A percentile compares a stretch with the other conserved stretches of the same genome.
Conservation (phyloP, 1,140 invertebrate species). For the Conus ventricosus region DNA sequence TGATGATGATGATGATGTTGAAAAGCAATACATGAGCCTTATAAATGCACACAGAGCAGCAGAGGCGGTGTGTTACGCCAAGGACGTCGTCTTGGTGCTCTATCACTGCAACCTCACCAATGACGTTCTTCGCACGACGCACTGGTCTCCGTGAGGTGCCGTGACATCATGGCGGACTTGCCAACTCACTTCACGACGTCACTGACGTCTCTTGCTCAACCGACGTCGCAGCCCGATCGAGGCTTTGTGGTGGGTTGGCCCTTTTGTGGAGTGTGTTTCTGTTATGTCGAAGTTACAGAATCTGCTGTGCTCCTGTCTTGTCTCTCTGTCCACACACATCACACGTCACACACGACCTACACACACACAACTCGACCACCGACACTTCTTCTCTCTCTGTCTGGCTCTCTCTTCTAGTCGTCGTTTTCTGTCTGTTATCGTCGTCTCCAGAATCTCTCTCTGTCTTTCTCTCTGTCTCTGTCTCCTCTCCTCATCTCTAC, state of each 20-base stretch:
- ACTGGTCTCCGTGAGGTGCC: slow-evolving; percentile 67
- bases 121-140: slow-evolving; percentile 54
- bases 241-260: slow-evolving; percentile 18
- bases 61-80: slow-evolving; percentile 33
- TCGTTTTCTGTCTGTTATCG: too few relatives aligned
- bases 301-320: too few relatives aligned
- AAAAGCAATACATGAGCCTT: not conserved
- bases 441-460: too few relatives aligned
- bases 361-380: too few relatives aligned
- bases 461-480: too few relatives aligned
- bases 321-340: too few relatives aligned
- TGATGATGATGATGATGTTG: not conserved
- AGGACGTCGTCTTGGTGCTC: slow-evolving; percentile 55
- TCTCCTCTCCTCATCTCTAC: too few relatives aligned
- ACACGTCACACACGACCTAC: too few relatives aligned
- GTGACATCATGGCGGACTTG: slow-evolving; percentile 44
- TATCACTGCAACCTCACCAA: slow-evolving; percentile 60
- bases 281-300: too few relatives aligned
- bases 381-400: too few relatives aligned
- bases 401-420: too few relatives aligned
- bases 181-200: slow-evolving; percentile 55
- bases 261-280: too few relatives aligned
- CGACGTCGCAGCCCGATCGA: slow-evolving; percentile 52
- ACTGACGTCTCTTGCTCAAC: slow-evolving; percentile 57
- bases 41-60: slow-evolving; percentile 14